Evolutionary conservation across 2,888 invertebrate species (phyloP), one percentile per base, ranked within the genome.

Genomic region (Phymatocera aterrima): DNA sequence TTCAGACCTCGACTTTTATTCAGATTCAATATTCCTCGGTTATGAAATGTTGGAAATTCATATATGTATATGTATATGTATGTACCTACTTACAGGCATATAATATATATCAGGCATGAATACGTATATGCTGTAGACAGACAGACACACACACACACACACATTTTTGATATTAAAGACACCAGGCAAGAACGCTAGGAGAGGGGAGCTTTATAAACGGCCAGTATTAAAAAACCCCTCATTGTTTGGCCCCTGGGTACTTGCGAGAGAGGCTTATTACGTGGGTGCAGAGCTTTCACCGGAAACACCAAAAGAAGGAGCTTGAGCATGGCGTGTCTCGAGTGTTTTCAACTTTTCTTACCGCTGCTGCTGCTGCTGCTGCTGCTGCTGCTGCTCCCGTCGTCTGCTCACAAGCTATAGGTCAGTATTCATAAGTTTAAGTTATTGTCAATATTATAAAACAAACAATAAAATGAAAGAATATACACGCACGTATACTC

Each of bases 341-440:
- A 85, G 83, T 82, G 80, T 79, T 80, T 65, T 70, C 10, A 81
- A 81, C 80, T 82, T 84, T 82, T 83, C 79, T n/a, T n/a, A n/a
- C n/a, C n/a, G n/a, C n/a, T n/a, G n/a, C n/a, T n/a, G n/a, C n/a
- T n/a, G n/a, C n/a, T n/a, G n/a, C n/a, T n/a, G n/a, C n/a, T n/a
- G n/a, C n/a, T n/a, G n/a, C n/a, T n/a, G n/a, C n/a, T n/a, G n/a
- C n/a, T n/a, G n/a, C n/a, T n/a, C n/a, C n/a, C n/a, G n/a, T n/a
- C n/a, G n/a, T n/a, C n/a, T n/a, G n/a, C n/a, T n/a, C n/a, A n/a
- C n/a, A n/a, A n/a, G n/a, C n/a, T n/a, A n/a, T n/a, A n/a, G n/a
- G n/a, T n/a, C n/a, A n/a, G n/a, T n/a, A n/a, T n/a, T n/a, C n/a
- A n/a, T n/a, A n/a, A n/a, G n/a, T n/a, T n/a, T n/a, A n/a, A n/a